Conservation (phyloP, 2,888 invertebrate species). For the Aricia artaxerxes region DNA sequence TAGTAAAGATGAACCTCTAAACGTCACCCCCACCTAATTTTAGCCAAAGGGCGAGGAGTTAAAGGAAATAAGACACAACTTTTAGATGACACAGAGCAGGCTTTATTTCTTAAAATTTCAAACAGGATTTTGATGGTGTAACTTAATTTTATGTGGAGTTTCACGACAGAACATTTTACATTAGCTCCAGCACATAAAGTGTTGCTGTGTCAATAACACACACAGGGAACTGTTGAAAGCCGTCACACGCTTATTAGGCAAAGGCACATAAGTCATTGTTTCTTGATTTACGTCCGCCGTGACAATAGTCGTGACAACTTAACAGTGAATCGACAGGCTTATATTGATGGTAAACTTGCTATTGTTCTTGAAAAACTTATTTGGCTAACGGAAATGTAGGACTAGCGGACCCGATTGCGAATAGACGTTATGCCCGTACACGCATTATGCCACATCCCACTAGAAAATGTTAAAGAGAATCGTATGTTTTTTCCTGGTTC, state of each 20-base stretch:
- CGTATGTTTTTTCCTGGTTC: no score
- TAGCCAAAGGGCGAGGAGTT: no score
- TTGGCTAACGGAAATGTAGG: background rate
- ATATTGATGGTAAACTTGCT: background rate
- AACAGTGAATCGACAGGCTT: constrained; percentile 14
- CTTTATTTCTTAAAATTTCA: background rate
- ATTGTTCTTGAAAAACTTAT: background rate
- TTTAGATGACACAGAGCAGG: background rate
- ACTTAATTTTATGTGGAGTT: background rate
- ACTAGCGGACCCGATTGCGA: no score
- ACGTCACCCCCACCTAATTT: no score
- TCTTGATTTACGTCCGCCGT: constrained; percentile 24
- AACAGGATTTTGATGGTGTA: background rate
- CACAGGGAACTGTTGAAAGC: constrained; percentile 22
- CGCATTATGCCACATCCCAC: no score
- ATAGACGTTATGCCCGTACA: no score
- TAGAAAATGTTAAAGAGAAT: no score
- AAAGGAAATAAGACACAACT: background rate
- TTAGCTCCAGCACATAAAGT: constrained; percentile 13
- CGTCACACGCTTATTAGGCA: constrained; percentile 26
- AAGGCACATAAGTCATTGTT: constrained; percentile 25
- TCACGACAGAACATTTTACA: background rate
- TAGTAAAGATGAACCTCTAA: no score
- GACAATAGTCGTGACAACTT: constrained; percentile 27
- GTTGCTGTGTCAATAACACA: constrained; percentile 13